phyloP scores from a whole-genome alignment of 2,888 invertebrate species.

The Drosophila eohydei region DNA sequence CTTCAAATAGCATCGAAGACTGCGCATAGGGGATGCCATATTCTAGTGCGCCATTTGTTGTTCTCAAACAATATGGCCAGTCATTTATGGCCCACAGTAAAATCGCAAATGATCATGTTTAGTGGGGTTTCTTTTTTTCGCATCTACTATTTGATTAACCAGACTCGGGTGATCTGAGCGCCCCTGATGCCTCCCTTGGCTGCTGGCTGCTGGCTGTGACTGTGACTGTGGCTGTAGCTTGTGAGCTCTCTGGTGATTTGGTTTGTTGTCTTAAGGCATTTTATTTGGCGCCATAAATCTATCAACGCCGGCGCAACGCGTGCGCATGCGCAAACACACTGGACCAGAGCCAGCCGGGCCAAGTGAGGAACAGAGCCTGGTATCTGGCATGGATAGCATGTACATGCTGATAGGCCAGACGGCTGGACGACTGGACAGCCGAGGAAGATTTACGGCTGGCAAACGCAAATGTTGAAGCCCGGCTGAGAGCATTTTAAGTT shows the following conservation, averaged over 20 bases:
- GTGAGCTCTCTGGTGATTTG: conserved; percentile 57
- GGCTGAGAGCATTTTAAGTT: conserved; percentile 70
- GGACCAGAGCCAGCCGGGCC: conserved; percentile 3
- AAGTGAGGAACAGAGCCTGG: conserved; percentile 10
- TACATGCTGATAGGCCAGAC: conserved; percentile 66
- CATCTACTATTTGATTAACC: conserved; percentile 72
- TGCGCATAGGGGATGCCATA: conserved; percentile 12
- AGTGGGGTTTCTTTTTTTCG: conserved; percentile 45
- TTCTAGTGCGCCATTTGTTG: conserved; percentile 29
- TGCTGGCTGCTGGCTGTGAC: conserved; percentile 8
- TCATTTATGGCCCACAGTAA: conserved; percentile 47
- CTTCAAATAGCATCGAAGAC: not conserved
- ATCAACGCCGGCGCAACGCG: conserved; percentile 77
- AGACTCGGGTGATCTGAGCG: conserved; percentile 30
- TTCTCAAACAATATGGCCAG: conserved; percentile 22
- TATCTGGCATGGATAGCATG: conserved; percentile 52
- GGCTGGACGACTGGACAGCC: conserved; percentile 33
- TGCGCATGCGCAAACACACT: conserved; percentile 77
- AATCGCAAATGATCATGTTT: conserved; percentile 73
- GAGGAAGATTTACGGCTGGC: conserved; percentile 74
- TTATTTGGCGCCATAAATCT: conserved; percentile 84
- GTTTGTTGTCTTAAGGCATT: conserved; percentile 78
- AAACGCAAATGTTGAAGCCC: conserved; percentile 59
- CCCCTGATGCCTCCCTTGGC: conserved; percentile 6
- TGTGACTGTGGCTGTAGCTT: conserved; percentile 7